Percentiles rank a stretch among this genome's conserved stretches.
These are phyloP conservation scores for Sesia apiformis DNA, from an alignment of 2,888 invertebrate genomes.

Conservation along the genomic window DNA sequence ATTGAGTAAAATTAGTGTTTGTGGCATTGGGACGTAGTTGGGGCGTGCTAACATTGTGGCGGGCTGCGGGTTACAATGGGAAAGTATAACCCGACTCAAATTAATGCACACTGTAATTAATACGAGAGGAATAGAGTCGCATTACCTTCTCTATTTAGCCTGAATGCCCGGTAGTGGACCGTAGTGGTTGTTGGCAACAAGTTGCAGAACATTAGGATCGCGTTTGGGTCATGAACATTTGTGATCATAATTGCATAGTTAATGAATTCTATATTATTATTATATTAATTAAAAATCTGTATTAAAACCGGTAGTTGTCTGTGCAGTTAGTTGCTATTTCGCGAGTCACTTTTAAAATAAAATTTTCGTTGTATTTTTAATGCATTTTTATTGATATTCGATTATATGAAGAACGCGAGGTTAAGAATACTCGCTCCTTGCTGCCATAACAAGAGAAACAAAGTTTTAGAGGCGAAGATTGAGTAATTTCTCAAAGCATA, in stretches of 20 bases:
- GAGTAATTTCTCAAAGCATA: too few relatives aligned
- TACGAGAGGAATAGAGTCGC: neutral
- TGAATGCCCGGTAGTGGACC: conserved; percentile 23
- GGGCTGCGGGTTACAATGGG: neutral
- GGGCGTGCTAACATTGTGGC: conserved; percentile 8
- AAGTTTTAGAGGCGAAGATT: too few relatives aligned
- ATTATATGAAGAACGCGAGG: too few relatives aligned
- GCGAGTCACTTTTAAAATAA: conserved; percentile 9
- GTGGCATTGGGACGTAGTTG: conserved; percentile 59
- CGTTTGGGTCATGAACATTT: conserved; percentile 66
- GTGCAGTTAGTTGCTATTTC: conserved; percentile 25
- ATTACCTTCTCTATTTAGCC: neutral
- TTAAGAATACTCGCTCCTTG: too few relatives aligned
- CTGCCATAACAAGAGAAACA: too few relatives aligned
- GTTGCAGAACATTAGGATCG: conserved; percentile 48
- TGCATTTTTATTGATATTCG: too few relatives aligned
- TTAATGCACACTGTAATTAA: neutral
- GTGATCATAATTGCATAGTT: conserved; percentile 70
- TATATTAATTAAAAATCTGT: conserved; percentile 39
- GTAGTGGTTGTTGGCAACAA: conserved; percentile 42
- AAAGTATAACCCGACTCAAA: too few relatives aligned
- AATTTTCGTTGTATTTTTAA: too few relatives aligned
- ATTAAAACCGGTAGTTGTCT: conserved; percentile 41
- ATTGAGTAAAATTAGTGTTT: conserved; percentile 72
- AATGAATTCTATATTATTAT: conserved; percentile 58